Conservation (phyloP, 2,888 invertebrate species). For the Tryphoninae sp. region DNA sequence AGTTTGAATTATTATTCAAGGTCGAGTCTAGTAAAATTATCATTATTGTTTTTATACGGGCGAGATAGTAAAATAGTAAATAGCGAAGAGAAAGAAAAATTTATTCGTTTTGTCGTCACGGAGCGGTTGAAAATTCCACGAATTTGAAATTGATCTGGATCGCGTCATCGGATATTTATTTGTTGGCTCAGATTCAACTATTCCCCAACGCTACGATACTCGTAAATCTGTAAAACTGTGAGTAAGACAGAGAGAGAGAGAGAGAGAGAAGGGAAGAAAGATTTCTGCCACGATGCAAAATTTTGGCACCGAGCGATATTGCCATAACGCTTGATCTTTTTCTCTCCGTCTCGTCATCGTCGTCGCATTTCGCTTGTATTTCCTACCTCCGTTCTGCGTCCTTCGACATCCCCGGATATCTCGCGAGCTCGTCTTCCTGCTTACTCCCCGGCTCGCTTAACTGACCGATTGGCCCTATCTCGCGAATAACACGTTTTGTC, state of each 20-base stretch:
- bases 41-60: too few relatives aligned
- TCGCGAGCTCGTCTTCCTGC: slow-evolving; percentile 2
- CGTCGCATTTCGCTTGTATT: slow-evolving; percentile 29
- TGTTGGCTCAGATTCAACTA: slow-evolving; percentile 52
- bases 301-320: slow-evolving; percentile 47
- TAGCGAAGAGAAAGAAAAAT: background rate
- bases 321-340: slow-evolving; percentile 18
- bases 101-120: background rate
- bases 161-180: background rate
- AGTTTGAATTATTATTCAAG: too few relatives aligned
- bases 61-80: background rate
- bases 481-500: slow-evolving; percentile 9
- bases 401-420: slow-evolving; percentile 29
- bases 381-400: slow-evolving; percentile 5
- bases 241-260: background rate
- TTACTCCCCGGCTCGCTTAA: slow-evolving; percentile 11
- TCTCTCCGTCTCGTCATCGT: slow-evolving; percentile 14
- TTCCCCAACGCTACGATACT: slow-evolving; percentile 16
- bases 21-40: too few relatives aligned
- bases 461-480: slow-evolving; percentile 47
- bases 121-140: background rate
- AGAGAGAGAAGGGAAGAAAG: background rate
- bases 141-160: slow-evolving; percentile 18
- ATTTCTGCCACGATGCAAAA: slow-evolving; percentile 16
- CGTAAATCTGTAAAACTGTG: slow-evolving; percentile 48